Conservation (phyloP, 2,113 vertebrate genomes). For the Burhinus oedicnemus region DNA sequence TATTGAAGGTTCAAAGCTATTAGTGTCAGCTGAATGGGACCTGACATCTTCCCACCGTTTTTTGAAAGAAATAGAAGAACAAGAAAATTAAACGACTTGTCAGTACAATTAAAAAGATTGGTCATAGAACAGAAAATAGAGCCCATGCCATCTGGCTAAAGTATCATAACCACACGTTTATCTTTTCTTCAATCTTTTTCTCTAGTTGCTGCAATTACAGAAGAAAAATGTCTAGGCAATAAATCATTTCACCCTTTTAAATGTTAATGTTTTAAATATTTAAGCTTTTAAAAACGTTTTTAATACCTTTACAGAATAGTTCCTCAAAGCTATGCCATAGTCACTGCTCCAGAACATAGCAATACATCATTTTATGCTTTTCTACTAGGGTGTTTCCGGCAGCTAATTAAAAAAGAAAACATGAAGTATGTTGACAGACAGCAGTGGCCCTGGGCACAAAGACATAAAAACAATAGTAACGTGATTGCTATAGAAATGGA, state of each 20-base stretch:
- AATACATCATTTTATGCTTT: not conserved
- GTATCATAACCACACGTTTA: not conserved
- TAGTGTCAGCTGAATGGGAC: not conserved
- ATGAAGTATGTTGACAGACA: not conserved
- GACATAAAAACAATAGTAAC: constrained; percentile 1
- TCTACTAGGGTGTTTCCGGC: not conserved
- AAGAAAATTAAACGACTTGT: not conserved
- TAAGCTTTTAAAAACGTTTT: not conserved
- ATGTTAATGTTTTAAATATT: not conserved
- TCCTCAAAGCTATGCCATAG: not conserved
- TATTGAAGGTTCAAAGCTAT: not conserved
- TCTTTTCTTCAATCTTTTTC: not conserved
- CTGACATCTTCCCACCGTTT: not conserved
- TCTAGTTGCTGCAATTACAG: not conserved
- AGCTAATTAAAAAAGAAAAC: constrained; percentile 28
- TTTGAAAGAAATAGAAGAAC: not conserved
- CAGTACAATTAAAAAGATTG: not conserved
- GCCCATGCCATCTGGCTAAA: not conserved
- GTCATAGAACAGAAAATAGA: not conserved
- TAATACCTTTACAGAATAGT: not conserved
- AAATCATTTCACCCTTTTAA: not conserved
- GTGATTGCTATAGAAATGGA: not conserved
- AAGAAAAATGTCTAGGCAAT: not conserved
- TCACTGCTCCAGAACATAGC: not conserved
- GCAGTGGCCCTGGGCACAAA: not conserved